Evolutionary conservation across 2,113 vertebrate species (phyloP).

Genomic region (Grammomys dolichurus): DNA sequence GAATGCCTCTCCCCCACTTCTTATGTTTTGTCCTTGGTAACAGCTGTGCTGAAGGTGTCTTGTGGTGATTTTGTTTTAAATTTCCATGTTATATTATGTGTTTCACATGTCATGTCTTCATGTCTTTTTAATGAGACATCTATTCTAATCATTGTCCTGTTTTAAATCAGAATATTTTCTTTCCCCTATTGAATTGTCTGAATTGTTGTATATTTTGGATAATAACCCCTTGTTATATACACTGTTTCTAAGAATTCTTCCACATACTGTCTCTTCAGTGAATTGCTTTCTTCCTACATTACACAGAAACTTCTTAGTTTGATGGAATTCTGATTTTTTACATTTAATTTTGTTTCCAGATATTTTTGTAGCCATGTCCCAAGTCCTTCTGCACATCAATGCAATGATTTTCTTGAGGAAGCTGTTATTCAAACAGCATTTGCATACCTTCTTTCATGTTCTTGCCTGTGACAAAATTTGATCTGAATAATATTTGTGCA

Average conservation of each 20-base stretch:
- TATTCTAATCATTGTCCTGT: neutral
- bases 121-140: too few species aligned
- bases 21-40: neutral
- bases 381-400: neutral
- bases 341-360: neutral
- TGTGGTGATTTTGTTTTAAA: neutral
- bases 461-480: neutral
- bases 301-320: neutral
- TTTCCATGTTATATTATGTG: neutral
- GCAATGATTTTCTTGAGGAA: neutral
- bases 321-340: neutral
- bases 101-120: neutral
- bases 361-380: neutral
- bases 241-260: neutral
- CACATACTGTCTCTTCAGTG: neutral
- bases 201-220: neutral
- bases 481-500: neutral
- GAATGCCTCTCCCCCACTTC: accelerated
- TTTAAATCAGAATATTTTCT: neutral
- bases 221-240: neutral
- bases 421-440: neutral
- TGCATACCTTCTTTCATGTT: neutral
- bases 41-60: neutral
- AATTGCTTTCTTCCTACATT: neutral
- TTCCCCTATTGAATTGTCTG: neutral